phyloP scores from a whole-genome alignment of 2,888 invertebrate genomes.

The Pimpla rufipes region DNA sequence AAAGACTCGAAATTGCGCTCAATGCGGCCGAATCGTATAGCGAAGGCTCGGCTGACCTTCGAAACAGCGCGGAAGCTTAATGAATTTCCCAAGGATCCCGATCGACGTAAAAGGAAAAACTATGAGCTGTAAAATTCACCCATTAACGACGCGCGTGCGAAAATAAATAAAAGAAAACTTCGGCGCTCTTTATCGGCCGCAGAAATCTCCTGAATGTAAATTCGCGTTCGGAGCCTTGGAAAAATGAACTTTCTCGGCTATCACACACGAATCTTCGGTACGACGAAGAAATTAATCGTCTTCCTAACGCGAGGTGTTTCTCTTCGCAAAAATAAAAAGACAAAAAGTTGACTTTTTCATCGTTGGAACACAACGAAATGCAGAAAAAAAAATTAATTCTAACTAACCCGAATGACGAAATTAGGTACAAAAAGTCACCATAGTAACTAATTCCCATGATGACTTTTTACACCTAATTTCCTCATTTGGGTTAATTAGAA shows the following conservation, averaged over 20 bases:
- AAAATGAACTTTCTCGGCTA: not conserved
- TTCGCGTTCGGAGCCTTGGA: not conserved
- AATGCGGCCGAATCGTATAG: not conserved
- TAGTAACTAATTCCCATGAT: too few species aligned
- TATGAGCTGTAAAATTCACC: not conserved
- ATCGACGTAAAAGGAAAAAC: not conserved
- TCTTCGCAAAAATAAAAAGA: too few species aligned
- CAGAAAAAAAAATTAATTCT: too few species aligned
- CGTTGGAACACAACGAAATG: too few species aligned
- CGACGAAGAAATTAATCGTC: too few species aligned
- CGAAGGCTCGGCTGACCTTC: not conserved
- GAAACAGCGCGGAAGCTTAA: not conserved
- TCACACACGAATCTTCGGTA: not conserved
- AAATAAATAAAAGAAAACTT: not conserved
- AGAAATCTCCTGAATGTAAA: not conserved
- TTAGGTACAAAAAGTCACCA: too few species aligned
- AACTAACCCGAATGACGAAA: too few species aligned
- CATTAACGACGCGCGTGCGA: not conserved
- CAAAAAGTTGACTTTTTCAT: too few species aligned
- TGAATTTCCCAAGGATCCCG: slow-evolving; percentile 6
- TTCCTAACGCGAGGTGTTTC: too few species aligned
- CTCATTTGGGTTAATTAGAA: too few species aligned
- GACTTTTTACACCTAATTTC: too few species aligned
- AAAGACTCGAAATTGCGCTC: not conserved
- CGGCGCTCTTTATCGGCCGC: not conserved